These are phyloP conservation scores for Pseudolaguvia tuberculata DNA, from an alignment of 2,113 vertebrate species.

Conservation along the genomic window DNA sequence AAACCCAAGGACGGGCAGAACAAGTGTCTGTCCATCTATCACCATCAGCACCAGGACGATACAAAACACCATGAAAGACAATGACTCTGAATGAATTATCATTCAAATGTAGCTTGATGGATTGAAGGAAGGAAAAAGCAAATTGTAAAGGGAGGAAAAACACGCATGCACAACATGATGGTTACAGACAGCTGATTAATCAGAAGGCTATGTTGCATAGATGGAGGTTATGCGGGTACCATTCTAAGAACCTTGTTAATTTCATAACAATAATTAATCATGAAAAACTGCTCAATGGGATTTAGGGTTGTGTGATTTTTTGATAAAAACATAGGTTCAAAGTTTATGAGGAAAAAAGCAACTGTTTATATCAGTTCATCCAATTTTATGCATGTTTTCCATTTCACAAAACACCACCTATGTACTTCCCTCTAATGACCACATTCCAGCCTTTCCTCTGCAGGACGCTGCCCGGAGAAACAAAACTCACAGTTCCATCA, in stretches of 20 bases:
- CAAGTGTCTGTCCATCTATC: slow-evolving; percentile 51
- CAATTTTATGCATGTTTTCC: not conserved
- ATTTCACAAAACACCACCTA: slow-evolving; percentile 4
- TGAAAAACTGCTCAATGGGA: slow-evolving; percentile 36
- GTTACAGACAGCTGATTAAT: slow-evolving; percentile 40
- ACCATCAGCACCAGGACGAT: slow-evolving; percentile 43
- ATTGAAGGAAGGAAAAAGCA: slow-evolving; percentile 27
- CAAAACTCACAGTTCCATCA: slow-evolving; percentile 35
- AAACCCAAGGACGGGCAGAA: slow-evolving; percentile 50
- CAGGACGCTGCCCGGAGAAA: slow-evolving; percentile 33
- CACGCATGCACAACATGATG: slow-evolving; percentile 16
- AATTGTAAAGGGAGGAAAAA: slow-evolving; percentile 24
- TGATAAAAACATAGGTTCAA: slow-evolving; percentile 18
- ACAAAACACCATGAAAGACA: slow-evolving; percentile 48
- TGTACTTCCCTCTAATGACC: slow-evolving; percentile 3
- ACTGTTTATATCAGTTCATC: slow-evolving; percentile 5
- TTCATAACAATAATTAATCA: slow-evolving; percentile 53
- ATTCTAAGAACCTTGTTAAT: slow-evolving; percentile 47
- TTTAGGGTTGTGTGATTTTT: slow-evolving; percentile 31
- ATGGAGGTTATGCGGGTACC: slow-evolving; percentile 32
- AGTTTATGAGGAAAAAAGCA: slow-evolving; percentile 40
- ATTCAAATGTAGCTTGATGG: slow-evolving; percentile 37
- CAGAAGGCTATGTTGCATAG: slow-evolving; percentile 22
- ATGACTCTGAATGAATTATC: slow-evolving; percentile 39
- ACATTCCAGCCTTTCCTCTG: slow-evolving; percentile 16